These are phyloP conservation scores for Murina feae DNA, from an alignment of 2,113 vertebrate genomes.

Conservation along the genomic window DNA sequence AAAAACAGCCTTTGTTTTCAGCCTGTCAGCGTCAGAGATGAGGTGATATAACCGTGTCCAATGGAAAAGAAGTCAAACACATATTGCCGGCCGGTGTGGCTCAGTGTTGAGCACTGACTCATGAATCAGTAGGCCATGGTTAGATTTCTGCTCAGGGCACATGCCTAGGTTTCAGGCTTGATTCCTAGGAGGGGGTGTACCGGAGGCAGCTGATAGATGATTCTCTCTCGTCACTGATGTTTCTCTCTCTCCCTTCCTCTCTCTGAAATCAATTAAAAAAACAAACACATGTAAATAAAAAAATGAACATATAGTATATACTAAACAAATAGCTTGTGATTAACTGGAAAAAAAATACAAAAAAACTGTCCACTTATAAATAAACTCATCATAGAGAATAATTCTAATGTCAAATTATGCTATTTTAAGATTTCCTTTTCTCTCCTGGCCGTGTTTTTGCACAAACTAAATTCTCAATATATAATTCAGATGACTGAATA, in stretches of 20 bases:
- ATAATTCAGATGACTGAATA: neutral
- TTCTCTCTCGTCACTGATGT: no score
- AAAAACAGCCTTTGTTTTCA: neutral
- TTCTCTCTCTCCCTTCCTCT: no score
- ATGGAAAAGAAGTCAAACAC: neutral
- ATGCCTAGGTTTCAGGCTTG: no score
- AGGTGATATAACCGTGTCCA: fast-evolving
- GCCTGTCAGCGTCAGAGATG: neutral
- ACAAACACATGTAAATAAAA: no score
- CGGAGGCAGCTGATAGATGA: no score
- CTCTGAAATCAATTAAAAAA: no score
- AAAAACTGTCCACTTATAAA: neutral
- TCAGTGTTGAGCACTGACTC: no score
- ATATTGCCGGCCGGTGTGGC: no score
- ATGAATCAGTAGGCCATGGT: no score
- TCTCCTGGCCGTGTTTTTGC: neutral
- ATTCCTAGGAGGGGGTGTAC: no score
- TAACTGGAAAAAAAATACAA: neutral
- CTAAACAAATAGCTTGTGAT: neutral
- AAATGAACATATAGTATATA: neutral
- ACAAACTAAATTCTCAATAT: neutral
- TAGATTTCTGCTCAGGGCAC: no score
- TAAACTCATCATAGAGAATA: neutral
- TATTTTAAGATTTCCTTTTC: neutral
- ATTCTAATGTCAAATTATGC: neutral